phyloP scores from a whole-genome alignment of 1,140 invertebrate species.

The Brachionus rotundiformis region DNA sequence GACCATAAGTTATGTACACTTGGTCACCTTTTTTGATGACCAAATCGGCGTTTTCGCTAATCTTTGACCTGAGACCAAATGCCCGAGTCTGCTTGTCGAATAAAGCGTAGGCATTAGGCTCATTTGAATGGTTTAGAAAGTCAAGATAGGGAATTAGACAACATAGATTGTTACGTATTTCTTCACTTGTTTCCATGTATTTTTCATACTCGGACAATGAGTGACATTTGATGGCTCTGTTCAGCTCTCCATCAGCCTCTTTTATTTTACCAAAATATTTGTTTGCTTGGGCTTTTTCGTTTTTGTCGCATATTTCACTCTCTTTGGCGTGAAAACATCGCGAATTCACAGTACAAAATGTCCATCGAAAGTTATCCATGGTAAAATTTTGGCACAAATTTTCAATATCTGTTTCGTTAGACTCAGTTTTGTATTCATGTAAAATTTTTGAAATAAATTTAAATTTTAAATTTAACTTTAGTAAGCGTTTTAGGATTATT shows the following conservation, averaged over 20 bases:
- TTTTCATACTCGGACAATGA: slow-evolving; percentile 25
- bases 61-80: background rate
- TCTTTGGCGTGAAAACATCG: slow-evolving; percentile 43
- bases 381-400: background rate
- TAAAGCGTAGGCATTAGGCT: background rate
- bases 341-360: slow-evolving; percentile 41
- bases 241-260: background rate
- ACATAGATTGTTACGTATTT: slow-evolving; percentile 30
- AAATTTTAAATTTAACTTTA: slow-evolving; percentile 11
- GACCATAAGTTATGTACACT: slow-evolving; percentile 45
- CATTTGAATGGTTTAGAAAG: slow-evolving; percentile 38
- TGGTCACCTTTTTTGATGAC: background rate
- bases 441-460: background rate
- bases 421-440: background rate
- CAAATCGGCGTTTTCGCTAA: background rate
- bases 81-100: background rate
- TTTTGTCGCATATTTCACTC: slow-evolving; percentile 26
- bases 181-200: background rate
- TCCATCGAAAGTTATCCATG: slow-evolving; percentile 30
- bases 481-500: background rate
- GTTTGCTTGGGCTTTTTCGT: background rate
- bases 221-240: background rate
- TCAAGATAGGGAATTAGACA: slow-evolving; percentile 51
- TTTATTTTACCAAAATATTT: slow-evolving; percentile 32
- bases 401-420: background rate